These are phyloP conservation scores for Canis aureus DNA, from an alignment of 2,113 vertebrate genomes.

Conservation along the genomic window DNA sequence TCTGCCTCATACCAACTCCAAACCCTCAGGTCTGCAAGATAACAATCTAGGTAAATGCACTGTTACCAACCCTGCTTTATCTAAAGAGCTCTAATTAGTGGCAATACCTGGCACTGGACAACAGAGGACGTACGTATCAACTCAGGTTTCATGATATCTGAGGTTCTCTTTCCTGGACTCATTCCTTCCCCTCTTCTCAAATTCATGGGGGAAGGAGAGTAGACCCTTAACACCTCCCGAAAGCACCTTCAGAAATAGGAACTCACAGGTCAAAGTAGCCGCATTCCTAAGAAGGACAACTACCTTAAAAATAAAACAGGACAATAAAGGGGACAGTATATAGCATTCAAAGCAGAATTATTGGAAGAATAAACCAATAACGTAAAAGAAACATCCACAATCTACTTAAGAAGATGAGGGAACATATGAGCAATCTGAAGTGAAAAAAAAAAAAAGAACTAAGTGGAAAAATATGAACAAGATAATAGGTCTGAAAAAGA, in stretches of 20 bases:
- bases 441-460: neutral
- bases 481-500: neutral
- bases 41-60: neutral
- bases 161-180: neutral
- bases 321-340: neutral
- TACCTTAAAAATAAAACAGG: neutral
- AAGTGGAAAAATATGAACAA: neutral
- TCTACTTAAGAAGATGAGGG: neutral
- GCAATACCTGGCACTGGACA: neutral
- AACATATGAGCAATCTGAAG: neutral
- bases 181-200: neutral
- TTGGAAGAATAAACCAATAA: neutral
- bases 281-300: neutral
- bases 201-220: neutral
- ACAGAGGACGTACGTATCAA: neutral
- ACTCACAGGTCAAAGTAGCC: neutral
- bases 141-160: neutral
- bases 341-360: neutral
- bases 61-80: neutral
- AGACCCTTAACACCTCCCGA: rapidly evolving
- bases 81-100: neutral
- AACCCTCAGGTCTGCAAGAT: neutral
- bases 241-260: neutral
- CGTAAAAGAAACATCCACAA: neutral
- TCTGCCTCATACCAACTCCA: neutral